These are phyloP conservation scores for Pocillopora damicornis DNA, from an alignment of 64 coral and sea anemone genomes.

Conservation along the genomic window DNA sequence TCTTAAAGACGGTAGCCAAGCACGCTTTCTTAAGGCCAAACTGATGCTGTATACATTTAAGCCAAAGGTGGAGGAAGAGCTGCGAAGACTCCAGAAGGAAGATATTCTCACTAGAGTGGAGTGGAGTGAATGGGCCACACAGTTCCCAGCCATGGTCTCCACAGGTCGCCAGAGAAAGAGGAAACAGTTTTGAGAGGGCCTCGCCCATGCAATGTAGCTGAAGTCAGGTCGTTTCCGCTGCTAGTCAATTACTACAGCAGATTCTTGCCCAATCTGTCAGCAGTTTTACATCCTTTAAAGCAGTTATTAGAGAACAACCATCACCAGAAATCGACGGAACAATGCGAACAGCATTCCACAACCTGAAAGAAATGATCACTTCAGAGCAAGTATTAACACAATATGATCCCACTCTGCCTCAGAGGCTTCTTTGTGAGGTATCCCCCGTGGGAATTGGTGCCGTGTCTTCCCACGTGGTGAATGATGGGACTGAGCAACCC, in stretches of 20 bases:
- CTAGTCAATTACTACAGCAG: conserved; percentile 3
- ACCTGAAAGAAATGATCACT: conserved; percentile 5
- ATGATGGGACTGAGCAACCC: not conserved
- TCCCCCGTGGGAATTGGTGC: not conserved
- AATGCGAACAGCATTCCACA: not conserved
- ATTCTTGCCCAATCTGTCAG: conserved; percentile 29
- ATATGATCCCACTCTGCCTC: not conserved
- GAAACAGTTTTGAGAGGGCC: conserved; percentile 15
- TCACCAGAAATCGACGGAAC: not conserved
- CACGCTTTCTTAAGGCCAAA: not conserved
- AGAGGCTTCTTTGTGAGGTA: not conserved
- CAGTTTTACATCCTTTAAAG: not conserved
- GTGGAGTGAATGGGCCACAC: too few species aligned
- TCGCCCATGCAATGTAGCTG: too few species aligned
- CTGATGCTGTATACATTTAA: not conserved
- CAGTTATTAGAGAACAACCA: not conserved
- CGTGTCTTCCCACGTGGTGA: conserved; percentile 16
- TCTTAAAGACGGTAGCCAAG: not conserved
- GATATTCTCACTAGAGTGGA: too few species aligned
- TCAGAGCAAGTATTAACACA: not conserved
- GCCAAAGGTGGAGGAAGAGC: not conserved
- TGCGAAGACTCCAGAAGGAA: not conserved
- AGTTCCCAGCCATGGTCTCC: conserved; percentile 17
- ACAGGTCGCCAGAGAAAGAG: conserved; percentile 11
- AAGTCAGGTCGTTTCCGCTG: not conserved